Percentiles rank a stretch among this genome's conserved stretches.
Conservation (phyloP, 2,888 invertebrate genomes). For the Blastobasis adustella region DNA sequence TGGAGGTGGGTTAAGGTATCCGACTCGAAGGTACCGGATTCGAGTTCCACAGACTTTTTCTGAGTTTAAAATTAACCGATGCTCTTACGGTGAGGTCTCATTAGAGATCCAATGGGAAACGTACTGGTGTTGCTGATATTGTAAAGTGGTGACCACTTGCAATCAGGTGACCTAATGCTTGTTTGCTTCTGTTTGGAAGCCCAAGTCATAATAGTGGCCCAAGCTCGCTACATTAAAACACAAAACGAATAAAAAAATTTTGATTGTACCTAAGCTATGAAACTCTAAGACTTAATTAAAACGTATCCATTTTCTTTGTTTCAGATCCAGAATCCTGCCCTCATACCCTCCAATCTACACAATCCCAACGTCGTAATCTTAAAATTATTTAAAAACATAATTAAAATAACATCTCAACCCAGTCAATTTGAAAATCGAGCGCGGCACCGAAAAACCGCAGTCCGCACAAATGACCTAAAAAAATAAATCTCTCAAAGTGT, state of each 20-base stretch:
- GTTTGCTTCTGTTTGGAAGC: too few relatives aligned
- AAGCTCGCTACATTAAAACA: too few relatives aligned
- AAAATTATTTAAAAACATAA: slow-evolving; percentile 1
- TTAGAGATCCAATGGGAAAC: too few relatives aligned
- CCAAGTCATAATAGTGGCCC: too few relatives aligned
- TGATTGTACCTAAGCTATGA: not conserved
- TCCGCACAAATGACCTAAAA: slow-evolving; percentile 18
- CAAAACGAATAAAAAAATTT: not conserved
- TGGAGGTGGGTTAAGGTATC: too few relatives aligned
- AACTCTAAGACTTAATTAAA: slow-evolving; percentile 1
- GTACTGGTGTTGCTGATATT: too few relatives aligned
- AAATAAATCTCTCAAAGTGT: slow-evolving; percentile 6
- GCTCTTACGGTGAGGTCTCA: too few relatives aligned
- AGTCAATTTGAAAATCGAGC: slow-evolving; percentile 13
- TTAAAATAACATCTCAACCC: slow-evolving; percentile 6
- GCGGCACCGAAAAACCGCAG: slow-evolving; percentile 4
- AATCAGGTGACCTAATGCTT: too few relatives aligned
- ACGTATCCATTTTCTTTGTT: slow-evolving; percentile 25
- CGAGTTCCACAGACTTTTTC: too few relatives aligned
- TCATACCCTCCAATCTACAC: slow-evolving; percentile 26
- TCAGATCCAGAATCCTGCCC: slow-evolving; percentile 38
- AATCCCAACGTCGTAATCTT: not conserved
- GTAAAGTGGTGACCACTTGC: too few relatives aligned
- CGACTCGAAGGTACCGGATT: too few relatives aligned
- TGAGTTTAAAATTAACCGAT: too few relatives aligned